Percentiles rank a stretch among this genome's conserved stretches.
phyloP scores from a whole-genome alignment of 2,113 vertebrate species.

The Cyanocitta stelleri region DNA sequence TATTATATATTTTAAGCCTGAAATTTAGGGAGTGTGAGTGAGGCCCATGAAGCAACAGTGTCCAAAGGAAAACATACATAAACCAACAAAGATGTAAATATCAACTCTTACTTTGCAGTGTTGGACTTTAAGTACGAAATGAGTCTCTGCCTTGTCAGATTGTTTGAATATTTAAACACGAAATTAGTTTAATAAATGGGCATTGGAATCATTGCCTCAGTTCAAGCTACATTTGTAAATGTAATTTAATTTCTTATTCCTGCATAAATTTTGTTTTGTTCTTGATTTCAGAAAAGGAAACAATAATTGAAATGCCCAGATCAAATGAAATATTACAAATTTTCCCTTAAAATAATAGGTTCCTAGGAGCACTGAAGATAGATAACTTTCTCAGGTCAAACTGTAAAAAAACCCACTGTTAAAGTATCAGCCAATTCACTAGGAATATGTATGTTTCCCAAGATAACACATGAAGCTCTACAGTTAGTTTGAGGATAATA shows the following conservation, averaged over 20 bases:
- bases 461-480: neutral
- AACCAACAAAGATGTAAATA: neutral
- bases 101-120: neutral
- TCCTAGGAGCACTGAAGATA: neutral
- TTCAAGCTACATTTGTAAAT: neutral
- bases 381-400: neutral
- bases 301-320: neutral
- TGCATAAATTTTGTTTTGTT: neutral
- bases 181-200: neutral
- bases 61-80: neutral
- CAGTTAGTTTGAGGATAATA: constrained; percentile 7
- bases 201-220: neutral
- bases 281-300: neutral
- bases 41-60: neutral
- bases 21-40: neutral
- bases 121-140: neutral
- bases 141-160: neutral
- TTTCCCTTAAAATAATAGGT: neutral
- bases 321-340: neutral
- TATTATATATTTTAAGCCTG: neutral
- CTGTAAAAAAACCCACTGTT: neutral
- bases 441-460: neutral
- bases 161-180: neutral
- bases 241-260: neutral
- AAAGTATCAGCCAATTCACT: neutral